Conservation (phyloP, 2,113 vertebrate species). For the Meriones unguiculatus region DNA sequence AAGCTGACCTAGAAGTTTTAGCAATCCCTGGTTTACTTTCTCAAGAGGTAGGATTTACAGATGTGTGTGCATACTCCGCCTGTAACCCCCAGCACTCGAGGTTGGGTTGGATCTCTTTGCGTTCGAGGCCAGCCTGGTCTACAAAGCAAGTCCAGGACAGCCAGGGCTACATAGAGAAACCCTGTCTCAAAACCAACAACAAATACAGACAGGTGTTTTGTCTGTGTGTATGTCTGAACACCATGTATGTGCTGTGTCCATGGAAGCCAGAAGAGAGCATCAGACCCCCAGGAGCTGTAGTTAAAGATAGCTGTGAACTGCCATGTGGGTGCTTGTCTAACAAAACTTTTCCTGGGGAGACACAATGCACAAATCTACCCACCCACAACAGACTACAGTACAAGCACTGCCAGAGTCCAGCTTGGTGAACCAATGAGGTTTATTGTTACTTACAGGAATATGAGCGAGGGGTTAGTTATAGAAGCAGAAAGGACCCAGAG, state of each 20-base stretch:
- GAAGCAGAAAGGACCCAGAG: background rate
- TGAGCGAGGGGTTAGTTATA: background rate
- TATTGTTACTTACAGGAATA: background rate
- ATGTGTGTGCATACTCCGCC: background rate
- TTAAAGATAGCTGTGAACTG: background rate
- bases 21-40: no score
- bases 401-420: background rate
- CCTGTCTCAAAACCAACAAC: background rate
- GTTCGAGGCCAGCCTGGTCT: background rate
- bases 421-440: background rate
- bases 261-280: background rate
- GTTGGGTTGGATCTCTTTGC: background rate
- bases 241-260: background rate
- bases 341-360: background rate
- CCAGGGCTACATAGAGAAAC: background rate
- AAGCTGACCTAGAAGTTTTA: no score
- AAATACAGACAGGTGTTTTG: background rate
- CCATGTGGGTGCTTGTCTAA: background rate
- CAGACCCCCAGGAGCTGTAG: background rate
- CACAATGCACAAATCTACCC: background rate
- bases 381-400: background rate
- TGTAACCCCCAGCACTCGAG: background rate
- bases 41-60: no score
- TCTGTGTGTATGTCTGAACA: background rate
- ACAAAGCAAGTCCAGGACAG: background rate